Percentiles rank a stretch among this genome's conserved stretches.
Conservation (phyloP, 2,113 vertebrate species). For the Chroicocephalus ridibundus region DNA sequence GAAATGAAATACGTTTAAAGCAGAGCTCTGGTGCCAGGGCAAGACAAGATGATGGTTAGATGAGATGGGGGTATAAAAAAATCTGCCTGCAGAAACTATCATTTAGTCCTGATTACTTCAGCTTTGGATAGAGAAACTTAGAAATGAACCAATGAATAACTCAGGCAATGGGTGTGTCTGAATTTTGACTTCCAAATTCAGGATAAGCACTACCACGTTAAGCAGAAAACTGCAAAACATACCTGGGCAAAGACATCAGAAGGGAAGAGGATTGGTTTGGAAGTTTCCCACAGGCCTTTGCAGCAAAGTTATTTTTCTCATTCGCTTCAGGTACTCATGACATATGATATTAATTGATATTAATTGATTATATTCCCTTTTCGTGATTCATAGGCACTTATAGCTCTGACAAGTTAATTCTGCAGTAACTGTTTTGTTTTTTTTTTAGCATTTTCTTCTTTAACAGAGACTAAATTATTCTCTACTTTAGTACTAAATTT, state of each 20-base stretch:
- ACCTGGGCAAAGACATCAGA: not conserved
- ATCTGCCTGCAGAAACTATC: not conserved
- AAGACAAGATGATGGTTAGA: not conserved
- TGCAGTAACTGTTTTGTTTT: not conserved
- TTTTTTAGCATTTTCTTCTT: not conserved
- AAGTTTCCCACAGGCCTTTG: not conserved
- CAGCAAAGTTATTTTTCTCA: not conserved
- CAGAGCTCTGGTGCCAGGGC: not conserved
- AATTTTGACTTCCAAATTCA: not conserved
- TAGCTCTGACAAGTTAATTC: conserved; percentile 12
- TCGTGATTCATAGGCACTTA: not conserved
- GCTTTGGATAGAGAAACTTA: not conserved
- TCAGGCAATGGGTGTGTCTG: not conserved
- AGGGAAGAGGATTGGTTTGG: not conserved
- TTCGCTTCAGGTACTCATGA: not conserved
- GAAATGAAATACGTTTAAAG: not conserved
- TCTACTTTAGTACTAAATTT: not conserved
- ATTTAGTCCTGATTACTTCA: not conserved
- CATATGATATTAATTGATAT: not conserved
- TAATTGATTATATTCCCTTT: conserved; percentile 1
- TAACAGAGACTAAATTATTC: not conserved
- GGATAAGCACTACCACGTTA: not conserved
- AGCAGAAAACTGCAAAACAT: not conserved
- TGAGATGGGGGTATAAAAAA: not conserved
- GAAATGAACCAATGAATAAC: not conserved